A percentile compares a stretch with the other conserved stretches of the same genome.
These are phyloP conservation scores for Subacronicta megacephala DNA, from an alignment of 2,888 invertebrate species.

Conservation along the genomic window DNA sequence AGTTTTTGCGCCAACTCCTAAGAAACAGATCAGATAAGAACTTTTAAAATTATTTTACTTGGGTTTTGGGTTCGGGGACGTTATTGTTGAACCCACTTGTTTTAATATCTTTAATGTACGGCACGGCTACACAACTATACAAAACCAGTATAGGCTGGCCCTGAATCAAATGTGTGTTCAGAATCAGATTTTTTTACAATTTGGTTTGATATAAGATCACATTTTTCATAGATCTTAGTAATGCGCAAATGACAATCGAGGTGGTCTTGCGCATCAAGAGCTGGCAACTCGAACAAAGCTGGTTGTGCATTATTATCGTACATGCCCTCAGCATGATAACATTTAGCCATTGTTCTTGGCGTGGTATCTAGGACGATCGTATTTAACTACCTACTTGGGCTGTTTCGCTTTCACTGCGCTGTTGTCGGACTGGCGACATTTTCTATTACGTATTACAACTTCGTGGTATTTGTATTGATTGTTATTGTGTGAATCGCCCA, in stretches of 20 bases:
- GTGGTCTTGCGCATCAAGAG: conserved; percentile 1
- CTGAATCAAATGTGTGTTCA: too few species aligned
- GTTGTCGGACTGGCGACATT: conserved; percentile 35
- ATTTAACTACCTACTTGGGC: conserved; percentile 38
- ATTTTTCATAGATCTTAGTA: neutral
- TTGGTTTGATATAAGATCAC: too few species aligned
- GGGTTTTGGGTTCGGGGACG: too few species aligned
- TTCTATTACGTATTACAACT: conserved; percentile 40
- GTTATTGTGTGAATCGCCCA: conserved; percentile 41
- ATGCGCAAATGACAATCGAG: neutral
- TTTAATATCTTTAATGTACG: too few species aligned
- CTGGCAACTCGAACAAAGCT: neutral
- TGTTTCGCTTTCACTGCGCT: conserved; percentile 52
- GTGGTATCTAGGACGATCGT: conserved; percentile 45
- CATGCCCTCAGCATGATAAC: conserved; percentile 34
- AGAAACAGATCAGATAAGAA: too few species aligned
- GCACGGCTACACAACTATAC: too few species aligned
- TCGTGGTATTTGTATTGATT: conserved; percentile 39
- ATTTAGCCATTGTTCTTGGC: conserved; percentile 46
- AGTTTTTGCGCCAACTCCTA: too few species aligned
- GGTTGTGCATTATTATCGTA: conserved; percentile 19
- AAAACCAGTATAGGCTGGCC: too few species aligned
- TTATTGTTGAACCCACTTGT: too few species aligned
- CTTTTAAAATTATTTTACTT: too few species aligned
- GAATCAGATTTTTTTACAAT: too few species aligned